Conservation (phyloP, 2,888 invertebrate species). For the Aquatica leii region DNA sequence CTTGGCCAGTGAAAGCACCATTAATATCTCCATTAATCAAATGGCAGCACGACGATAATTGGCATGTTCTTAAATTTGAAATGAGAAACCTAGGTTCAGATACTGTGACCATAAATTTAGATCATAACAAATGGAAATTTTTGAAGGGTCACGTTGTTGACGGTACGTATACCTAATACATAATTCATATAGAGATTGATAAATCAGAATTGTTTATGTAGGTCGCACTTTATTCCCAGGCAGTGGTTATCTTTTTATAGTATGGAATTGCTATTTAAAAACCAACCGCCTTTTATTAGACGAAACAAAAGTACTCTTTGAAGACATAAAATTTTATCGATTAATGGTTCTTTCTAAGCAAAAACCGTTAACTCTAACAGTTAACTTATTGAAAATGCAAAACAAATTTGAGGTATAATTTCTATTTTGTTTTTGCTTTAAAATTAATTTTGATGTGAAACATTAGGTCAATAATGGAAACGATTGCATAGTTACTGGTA, state of each 20-base stretch:
- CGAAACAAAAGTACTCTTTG: background rate
- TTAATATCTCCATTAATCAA: background rate
- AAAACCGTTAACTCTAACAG: too few relatives aligned
- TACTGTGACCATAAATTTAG: too few relatives aligned
- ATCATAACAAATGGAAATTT: background rate
- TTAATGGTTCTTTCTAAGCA: too few relatives aligned
- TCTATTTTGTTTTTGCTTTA: too few relatives aligned
- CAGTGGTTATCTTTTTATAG: background rate
- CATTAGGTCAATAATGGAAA: background rate
- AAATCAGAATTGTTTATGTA: background rate
- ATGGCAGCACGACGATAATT: background rate
- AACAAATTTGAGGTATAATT: too few relatives aligned
- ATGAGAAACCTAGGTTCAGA: too few relatives aligned
- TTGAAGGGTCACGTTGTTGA: background rate
- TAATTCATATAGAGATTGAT: too few relatives aligned
- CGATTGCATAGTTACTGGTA: background rate
- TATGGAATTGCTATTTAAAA: background rate
- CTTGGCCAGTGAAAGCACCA: background rate
- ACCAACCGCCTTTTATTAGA: background rate
- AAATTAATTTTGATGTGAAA: too few relatives aligned
- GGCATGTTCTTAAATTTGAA: background rate
- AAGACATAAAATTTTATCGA: background rate
- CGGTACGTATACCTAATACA: background rate
- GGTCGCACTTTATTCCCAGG: background rate
- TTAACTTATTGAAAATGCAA: too few relatives aligned